These are phyloP conservation scores for Eudasyphora cyanicolor DNA, from an alignment of 2,888 invertebrate species.

Conservation along the genomic window DNA sequence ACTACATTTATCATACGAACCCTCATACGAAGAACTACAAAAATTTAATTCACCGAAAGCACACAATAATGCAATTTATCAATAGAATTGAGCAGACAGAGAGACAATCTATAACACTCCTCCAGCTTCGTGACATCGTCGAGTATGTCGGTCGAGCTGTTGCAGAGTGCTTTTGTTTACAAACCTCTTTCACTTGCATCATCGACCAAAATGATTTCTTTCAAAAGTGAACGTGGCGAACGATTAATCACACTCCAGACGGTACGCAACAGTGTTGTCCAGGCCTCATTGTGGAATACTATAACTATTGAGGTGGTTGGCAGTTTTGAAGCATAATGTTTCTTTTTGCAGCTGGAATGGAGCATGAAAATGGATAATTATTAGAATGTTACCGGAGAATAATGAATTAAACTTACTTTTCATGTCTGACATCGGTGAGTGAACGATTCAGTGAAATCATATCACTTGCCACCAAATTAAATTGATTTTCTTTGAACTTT, in stretches of 20 bases:
- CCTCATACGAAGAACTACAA: neutral
- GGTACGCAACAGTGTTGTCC: constrained; percentile 96
- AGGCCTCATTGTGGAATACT: constrained; percentile 99
- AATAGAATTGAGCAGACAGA: constrained; percentile 3
- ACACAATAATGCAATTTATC: constrained; percentile 26
- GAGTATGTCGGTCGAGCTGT: neutral
- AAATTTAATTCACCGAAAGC: neutral
- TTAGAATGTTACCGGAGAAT: neutral
- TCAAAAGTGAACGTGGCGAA: constrained; percentile 91
- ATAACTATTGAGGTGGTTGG: constrained; percentile 98
- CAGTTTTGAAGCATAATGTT: constrained; percentile 88
- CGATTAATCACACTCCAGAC: constrained; percentile 98
- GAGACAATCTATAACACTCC: neutral
- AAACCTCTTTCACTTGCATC: constrained; percentile 97
- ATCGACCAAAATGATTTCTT: constrained; percentile 98
- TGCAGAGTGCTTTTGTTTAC: constrained; percentile 37
- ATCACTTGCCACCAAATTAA: constrained; percentile 98
- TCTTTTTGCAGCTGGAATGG: constrained; percentile 86
- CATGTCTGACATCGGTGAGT: constrained; percentile 94
- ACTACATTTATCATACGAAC: neutral
- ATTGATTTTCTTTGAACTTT: constrained; percentile 98
- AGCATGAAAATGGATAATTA: constrained; percentile 49
- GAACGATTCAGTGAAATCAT: constrained; percentile 98
- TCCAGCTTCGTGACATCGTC: constrained; percentile 11
- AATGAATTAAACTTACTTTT: constrained; percentile 87